Percentiles rank a stretch among this genome's conserved stretches.
Conservation (phyloP, 2,113 vertebrate genomes). For the Psittacara wagleri region DNA sequence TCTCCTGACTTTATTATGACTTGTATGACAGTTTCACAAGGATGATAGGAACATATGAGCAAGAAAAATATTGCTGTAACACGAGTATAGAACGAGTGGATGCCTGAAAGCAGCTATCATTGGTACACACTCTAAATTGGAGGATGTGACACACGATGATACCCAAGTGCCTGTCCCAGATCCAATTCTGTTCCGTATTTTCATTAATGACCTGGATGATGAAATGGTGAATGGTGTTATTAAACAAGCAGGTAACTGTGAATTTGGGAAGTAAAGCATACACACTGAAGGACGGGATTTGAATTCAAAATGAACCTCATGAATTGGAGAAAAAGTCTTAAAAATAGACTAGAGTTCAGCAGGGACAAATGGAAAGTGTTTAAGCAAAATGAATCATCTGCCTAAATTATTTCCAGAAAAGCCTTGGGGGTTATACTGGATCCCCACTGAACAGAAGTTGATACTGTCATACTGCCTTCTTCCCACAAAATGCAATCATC, state of each 20-base stretch:
- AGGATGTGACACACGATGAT: background rate
- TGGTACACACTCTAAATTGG: background rate
- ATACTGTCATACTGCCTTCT: background rate
- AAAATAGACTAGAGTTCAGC: background rate
- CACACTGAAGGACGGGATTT: background rate
- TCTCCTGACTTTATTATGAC: background rate
- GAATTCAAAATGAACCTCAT: background rate
- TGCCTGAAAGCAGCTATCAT: background rate
- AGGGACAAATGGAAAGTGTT: background rate
- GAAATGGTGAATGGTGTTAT: background rate
- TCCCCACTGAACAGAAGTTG: background rate
- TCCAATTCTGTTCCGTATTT: background rate
- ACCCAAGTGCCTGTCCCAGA: background rate
- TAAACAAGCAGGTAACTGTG: background rate
- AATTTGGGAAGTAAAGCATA: conserved; percentile 6
- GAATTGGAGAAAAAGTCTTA: background rate
- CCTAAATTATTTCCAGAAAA: background rate
- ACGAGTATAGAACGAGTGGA: fast-evolving
- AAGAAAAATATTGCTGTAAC: background rate
- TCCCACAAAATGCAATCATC: background rate
- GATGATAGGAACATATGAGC: background rate
- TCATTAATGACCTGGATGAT: background rate
- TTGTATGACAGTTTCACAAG: background rate
- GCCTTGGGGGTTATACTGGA: background rate
- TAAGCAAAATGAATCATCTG: background rate